A percentile compares a stretch with the other conserved stretches of the same genome.
Conservation (phyloP, 1,140 invertebrate genomes). For the Temnothorax curvispinosus region DNA sequence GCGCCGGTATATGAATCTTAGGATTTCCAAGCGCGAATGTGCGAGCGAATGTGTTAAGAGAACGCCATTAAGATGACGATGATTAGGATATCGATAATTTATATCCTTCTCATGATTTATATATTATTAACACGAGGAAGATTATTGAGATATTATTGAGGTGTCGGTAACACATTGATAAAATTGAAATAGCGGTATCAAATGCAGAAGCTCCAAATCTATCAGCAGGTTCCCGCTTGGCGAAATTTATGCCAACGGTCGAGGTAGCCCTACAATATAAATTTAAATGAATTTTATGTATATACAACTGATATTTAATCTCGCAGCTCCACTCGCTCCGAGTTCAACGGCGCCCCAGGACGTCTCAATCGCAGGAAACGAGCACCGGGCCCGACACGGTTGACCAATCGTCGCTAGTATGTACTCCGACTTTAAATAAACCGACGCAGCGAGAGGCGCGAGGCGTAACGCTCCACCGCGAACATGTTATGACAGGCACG, state of each 20-base stretch:
- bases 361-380: slow-evolving; percentile 40
- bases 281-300: not conserved
- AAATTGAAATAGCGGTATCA: not conserved
- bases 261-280: not conserved
- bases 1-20: not conserved
- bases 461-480: slow-evolving; percentile 32
- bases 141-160: not conserved
- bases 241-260: not conserved
- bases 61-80: not conserved
- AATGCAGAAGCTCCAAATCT: not conserved
- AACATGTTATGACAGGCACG: slow-evolving; percentile 48
- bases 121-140: not conserved
- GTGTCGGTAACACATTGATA: not conserved
- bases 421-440: slow-evolving; percentile 54
- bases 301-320: not conserved
- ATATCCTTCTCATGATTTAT: not conserved
- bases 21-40: not conserved
- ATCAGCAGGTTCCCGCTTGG: not conserved
- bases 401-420: slow-evolving; percentile 41
- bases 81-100: not conserved
- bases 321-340: not conserved
- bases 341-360: not conserved
- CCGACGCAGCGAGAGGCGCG: slow-evolving; percentile 42
- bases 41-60: not conserved
- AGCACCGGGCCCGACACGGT: slow-evolving; percentile 15